Conservation (phyloP, 2,797 vertebrate species). For the Poeciliopsis turneri region DNA sequence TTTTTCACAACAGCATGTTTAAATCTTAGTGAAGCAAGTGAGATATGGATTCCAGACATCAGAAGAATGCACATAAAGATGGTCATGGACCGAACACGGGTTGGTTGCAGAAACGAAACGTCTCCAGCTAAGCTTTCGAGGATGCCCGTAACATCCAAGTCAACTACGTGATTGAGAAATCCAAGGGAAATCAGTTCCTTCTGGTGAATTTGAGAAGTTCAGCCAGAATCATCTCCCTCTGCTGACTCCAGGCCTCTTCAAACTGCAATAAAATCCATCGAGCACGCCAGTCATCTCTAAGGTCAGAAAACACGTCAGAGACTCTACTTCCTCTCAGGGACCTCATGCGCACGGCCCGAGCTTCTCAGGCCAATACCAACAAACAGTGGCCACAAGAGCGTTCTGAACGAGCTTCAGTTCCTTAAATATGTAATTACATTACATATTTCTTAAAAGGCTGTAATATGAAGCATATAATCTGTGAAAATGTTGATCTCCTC, state of each 20-base stretch:
- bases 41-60: background rate
- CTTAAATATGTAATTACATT: too few relatives aligned
- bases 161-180: background rate
- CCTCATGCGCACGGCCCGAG: background rate
- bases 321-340: background rate
- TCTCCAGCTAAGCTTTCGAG: background rate
- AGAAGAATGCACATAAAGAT: background rate
- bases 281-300: background rate
- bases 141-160: background rate
- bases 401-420: background rate
- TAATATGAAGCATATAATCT: too few relatives aligned
- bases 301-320: background rate
- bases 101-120: background rate
- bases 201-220: background rate
- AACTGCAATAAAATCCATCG: background rate
- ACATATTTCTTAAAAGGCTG: too few relatives aligned
- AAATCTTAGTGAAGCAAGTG: background rate
- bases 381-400: background rate
- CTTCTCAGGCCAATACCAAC: background rate
- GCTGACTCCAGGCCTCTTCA: background rate
- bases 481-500: too few relatives aligned
- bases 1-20: background rate
- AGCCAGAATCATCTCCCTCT: background rate
- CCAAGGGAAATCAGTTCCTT: background rate
- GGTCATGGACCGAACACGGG: background rate